Evolutionary conservation across 2,113 vertebrate species (phyloP), one percentile per base, ranked within the genome.

Genomic region (Xiphophorus hellerii): DNA sequence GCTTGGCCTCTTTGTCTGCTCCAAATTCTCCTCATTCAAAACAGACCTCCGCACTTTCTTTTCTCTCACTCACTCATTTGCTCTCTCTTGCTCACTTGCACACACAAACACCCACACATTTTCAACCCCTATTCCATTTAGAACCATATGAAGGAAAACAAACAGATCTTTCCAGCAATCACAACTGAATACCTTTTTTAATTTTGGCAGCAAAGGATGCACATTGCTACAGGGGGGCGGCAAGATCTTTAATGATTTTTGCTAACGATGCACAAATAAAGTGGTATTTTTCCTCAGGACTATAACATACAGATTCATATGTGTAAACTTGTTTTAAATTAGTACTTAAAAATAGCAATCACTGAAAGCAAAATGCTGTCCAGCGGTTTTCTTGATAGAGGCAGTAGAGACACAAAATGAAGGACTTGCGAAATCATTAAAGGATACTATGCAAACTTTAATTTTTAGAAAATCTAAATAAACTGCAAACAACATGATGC

Each of bases 11-110:
- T 86, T 75, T 51, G 62, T 89, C 78, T 87, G 82, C 78, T 83
- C 73, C 72, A 88, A 83, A 80, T 74, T 82, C 67, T 84, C 68
- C 74, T 88, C 86, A 90, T 88, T 91, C 71, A 82, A 88, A 88
- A 90, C 84, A 89, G 88, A 88, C 77, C 54, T 76, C 3, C 22
- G 28, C 3, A 37, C 62, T 63, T 42, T 64, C 5, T 35, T 22
- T 48, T 12, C 35, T 35, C 67, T 9, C 22, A 42, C 67, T n/a
- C 13, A 31, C 30, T 31, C 62, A 71, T 74, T 74, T 69, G 70
- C 71, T n/a, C 42, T n/a, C 28, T n/a, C 12, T 9, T 30, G 51
- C 54, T 68, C 33, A 51, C 17, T 60, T 44, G 61, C 74, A 67
- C 25, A 73, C 62, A 71, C 66, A 31, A 12, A 27, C 64, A 66